A percentile compares a stretch with the other conserved stretches of the same genome.
Conservation (phyloP, 2,113 vertebrate species). For the Chlamydotis undulata region DNA sequence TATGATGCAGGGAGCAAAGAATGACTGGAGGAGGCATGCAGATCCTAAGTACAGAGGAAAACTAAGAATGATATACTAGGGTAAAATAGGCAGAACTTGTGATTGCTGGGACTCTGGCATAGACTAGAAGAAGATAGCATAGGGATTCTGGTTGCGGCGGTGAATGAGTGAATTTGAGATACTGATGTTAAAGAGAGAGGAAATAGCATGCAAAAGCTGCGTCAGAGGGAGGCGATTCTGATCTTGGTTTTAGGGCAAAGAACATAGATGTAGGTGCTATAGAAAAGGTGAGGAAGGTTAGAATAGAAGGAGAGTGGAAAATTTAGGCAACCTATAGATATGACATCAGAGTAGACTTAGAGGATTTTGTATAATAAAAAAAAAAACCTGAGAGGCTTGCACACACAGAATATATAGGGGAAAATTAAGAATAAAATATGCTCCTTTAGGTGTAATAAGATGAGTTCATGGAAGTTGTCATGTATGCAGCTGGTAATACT, state of each 20-base stretch:
- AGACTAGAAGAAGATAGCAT: not conserved
- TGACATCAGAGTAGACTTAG: accelerated
- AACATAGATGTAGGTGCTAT: not conserved
- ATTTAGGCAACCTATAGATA: not conserved
- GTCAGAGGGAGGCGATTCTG: not conserved
- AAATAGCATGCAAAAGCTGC: not conserved
- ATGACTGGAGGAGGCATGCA: not conserved
- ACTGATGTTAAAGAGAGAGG: not conserved
- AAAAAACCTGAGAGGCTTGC: not conserved
- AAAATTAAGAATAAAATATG: not conserved
- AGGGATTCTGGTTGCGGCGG: not conserved
- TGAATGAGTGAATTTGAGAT: not conserved
- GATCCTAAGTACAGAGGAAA: not conserved
- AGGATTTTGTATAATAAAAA: not conserved
- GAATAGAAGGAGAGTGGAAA: not conserved
- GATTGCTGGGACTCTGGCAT: not conserved
- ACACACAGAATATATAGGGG: too few relatives aligned
- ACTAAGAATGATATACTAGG: not conserved
- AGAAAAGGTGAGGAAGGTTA: not conserved
- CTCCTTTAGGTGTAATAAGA: not conserved
- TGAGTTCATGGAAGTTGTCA: not conserved
- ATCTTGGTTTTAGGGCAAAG: not conserved
- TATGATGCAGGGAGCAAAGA: not conserved
- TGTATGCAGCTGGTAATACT: not conserved
- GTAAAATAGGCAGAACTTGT: not conserved